These are phyloP conservation scores for Glyphotaelius pellucidus DNA, from an alignment of 2,888 invertebrate species.

Conservation along the genomic window DNA sequence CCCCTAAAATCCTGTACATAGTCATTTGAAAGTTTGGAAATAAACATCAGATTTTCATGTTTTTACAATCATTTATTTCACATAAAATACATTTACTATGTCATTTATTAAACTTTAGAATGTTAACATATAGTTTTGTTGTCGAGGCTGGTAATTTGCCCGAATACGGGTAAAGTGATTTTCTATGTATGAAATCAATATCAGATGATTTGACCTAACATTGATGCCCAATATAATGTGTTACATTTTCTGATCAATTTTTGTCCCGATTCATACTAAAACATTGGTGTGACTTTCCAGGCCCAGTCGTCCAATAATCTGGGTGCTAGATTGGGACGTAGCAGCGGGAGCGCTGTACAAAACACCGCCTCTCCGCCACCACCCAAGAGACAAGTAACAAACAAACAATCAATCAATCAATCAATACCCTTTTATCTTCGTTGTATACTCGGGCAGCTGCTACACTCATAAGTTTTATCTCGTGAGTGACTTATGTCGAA, in stretches of 20 bases:
- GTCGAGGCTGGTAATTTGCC: background rate
- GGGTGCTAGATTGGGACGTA: conserved; percentile 78
- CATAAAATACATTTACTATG: background rate
- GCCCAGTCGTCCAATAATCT: conserved; percentile 71
- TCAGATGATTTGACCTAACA: background rate
- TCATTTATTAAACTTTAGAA: background rate
- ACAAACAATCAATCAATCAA: background rate
- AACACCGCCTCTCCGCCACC: conserved; percentile 77
- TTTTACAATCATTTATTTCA: background rate
- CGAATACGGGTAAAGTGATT: background rate
- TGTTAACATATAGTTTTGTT: background rate
- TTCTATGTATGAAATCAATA: background rate
- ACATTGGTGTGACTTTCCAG: conserved; percentile 22
- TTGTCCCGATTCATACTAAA: background rate
- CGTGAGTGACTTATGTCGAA: too few species aligned
- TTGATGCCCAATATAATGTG: background rate
- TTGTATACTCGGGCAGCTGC: background rate
- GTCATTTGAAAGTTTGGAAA: background rate
- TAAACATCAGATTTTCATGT: background rate
- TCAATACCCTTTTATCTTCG: conserved; percentile 1
- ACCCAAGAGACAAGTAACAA: conserved; percentile 75
- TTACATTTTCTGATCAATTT: background rate
- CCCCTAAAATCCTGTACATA: too few species aligned
- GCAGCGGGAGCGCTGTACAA: conserved; percentile 75
- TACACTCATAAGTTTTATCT: too few species aligned